Evolutionary conservation across 1,140 invertebrate genomes (phyloP).

Genomic region (Nilaparvata lugens): DNA sequence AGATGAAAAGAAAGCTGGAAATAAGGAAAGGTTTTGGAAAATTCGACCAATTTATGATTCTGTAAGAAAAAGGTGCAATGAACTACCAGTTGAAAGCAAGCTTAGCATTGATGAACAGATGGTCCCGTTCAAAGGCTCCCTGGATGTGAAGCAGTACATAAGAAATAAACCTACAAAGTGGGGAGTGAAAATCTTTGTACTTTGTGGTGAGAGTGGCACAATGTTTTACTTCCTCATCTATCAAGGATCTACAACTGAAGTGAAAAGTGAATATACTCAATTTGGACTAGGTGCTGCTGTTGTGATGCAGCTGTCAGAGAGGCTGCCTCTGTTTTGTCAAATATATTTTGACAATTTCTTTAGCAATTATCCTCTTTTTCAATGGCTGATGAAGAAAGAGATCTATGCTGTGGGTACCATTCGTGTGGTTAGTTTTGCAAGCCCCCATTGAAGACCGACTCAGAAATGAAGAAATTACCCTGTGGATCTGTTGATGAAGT

Average conservation of each 20-base stretch:
- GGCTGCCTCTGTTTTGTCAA: slow-evolving; percentile 2
- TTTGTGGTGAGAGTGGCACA: slow-evolving; percentile 24
- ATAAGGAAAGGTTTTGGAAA: slow-evolving; percentile 14
- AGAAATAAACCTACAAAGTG: no score
- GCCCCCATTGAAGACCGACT: no score
- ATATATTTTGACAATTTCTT: slow-evolving; percentile 18
- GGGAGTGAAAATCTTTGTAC: no score
- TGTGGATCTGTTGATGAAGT: no score
- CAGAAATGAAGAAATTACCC: no score
- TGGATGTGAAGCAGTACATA: no score
- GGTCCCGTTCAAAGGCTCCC: no score
- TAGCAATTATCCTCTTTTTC: background rate
- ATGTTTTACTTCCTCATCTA: slow-evolving; percentile 24
- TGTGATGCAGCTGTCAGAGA: slow-evolving; percentile 11
- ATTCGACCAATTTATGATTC: slow-evolving; percentile 16
- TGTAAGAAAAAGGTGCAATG: slow-evolving; percentile 1
- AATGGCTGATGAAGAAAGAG: slow-evolving; percentile 1
- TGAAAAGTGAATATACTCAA: slow-evolving; percentile 9
- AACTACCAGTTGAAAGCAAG: slow-evolving; percentile 22
- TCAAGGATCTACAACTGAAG: slow-evolving; percentile 8
- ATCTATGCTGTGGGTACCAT: slow-evolving; percentile 16
- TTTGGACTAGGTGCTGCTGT: background rate
- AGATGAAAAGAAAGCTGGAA: background rate
- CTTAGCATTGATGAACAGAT: no score
- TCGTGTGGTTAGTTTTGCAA: slow-evolving; percentile 11